Evolutionary conservation across 1,140 invertebrate species (phyloP).

Genomic region (Macrobrachium nipponense): DNA sequence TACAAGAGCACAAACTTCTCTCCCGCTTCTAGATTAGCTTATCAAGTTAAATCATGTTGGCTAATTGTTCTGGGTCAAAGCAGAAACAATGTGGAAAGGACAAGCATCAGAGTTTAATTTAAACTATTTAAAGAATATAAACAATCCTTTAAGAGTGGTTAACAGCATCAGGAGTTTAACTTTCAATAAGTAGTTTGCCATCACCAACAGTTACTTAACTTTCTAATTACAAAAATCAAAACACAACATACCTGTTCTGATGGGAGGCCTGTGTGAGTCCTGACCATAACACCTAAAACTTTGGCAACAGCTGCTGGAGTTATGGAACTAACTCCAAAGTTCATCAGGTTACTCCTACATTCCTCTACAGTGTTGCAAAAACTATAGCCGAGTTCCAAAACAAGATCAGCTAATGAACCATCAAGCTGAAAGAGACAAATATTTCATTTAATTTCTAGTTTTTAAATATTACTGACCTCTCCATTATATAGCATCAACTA

Average conservation of each 20-base stretch:
- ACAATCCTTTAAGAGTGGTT: too few species aligned
- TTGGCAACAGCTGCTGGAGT: conserved; percentile 84
- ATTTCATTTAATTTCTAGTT: not conserved
- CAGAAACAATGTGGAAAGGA: too few species aligned
- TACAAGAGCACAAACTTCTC: too few species aligned
- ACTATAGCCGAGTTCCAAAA: conserved; percentile 89
- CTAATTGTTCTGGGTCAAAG: too few species aligned
- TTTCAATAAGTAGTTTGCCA: too few species aligned
- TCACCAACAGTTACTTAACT: conserved; percentile 66
- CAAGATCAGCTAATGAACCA: conserved; percentile 75
- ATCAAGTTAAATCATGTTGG: too few species aligned
- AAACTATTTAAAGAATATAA: too few species aligned
- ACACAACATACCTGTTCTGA: conserved; percentile 54
- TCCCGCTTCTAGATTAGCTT: too few species aligned
- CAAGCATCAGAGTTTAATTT: too few species aligned
- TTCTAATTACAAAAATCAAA: conserved; percentile 63
- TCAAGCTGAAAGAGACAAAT: conserved; percentile 66
- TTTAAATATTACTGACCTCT: not conserved
- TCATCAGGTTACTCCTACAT: conserved; percentile 84
- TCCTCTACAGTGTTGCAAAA: conserved; percentile 90
- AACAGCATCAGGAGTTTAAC: too few species aligned
- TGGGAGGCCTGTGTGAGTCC: conserved; percentile 78
- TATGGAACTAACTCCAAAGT: conserved; percentile 80
- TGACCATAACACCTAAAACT: conserved; percentile 87
- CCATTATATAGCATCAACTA: too few species aligned